Evolutionary conservation across 2,113 vertebrate species (phyloP).

Genomic region (Corythornis vintsioides): DNA sequence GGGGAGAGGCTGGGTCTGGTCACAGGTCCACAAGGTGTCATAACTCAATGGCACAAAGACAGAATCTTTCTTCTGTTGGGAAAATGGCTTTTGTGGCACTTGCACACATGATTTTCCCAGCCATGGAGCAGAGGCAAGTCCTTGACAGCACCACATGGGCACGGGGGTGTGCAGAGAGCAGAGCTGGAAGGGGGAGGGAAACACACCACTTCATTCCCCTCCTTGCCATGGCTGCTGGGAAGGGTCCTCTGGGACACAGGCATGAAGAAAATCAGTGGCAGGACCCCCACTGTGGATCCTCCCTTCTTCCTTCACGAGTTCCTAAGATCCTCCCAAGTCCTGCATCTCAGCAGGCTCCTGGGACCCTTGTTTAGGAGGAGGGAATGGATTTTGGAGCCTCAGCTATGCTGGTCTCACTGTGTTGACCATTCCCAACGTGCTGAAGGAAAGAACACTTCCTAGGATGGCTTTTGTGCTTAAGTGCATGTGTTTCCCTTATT

Average conservation of each 20-base stretch:
- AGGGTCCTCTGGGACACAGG: neutral
- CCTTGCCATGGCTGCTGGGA: neutral
- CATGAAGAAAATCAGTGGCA: neutral
- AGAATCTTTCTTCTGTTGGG: neutral
- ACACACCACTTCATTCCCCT: neutral
- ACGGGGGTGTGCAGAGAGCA: neutral
- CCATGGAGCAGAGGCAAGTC: neutral
- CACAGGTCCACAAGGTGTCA: neutral
- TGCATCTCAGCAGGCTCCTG: neutral
- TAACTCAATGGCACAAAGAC: neutral
- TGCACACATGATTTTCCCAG: neutral
- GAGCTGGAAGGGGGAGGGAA: neutral
- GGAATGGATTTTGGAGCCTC: neutral
- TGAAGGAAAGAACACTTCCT: conserved; percentile 32
- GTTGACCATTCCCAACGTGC: neutral
- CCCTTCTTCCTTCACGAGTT: neutral
- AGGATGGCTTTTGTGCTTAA: conserved; percentile 23
- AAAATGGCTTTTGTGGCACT: neutral
- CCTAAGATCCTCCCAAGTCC: neutral
- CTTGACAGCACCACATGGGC: neutral
- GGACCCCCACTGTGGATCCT: neutral
- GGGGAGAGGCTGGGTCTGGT: conserved; percentile 23
- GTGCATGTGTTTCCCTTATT: conserved; percentile 47
- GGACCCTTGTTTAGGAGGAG: neutral
- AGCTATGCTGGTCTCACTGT: neutral